phyloP scores from a whole-genome alignment of 2,888 invertebrate species.

The Microctonus aethiopoides region DNA sequence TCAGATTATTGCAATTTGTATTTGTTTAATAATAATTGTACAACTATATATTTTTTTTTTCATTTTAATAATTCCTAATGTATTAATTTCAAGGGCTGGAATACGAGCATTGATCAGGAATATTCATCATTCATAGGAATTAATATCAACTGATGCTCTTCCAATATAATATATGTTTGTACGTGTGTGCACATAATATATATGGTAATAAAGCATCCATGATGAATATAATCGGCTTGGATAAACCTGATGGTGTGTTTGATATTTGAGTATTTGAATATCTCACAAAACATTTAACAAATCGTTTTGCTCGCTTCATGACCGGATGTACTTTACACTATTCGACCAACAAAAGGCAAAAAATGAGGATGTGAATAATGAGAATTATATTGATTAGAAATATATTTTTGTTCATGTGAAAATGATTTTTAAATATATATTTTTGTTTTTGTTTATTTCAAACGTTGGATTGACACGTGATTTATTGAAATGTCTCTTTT shows the following conservation, averaged over 20 bases:
- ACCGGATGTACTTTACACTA: background rate
- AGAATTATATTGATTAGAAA: background rate
- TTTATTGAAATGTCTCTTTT: background rate
- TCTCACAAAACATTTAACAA: background rate
- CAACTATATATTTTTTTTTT: too few relatives aligned
- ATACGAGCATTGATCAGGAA: too few relatives aligned
- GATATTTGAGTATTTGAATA: slow-evolving; percentile 4
- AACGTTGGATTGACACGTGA: background rate
- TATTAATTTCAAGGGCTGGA: too few relatives aligned
- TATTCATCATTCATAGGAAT: too few relatives aligned
- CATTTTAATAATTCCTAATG: too few relatives aligned
- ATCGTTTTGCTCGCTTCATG: background rate
- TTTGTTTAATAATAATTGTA: too few relatives aligned
- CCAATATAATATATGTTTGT: background rate
- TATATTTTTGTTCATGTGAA: too few relatives aligned
- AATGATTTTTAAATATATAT: too few relatives aligned
- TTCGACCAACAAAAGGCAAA: background rate
- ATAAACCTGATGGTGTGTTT: background rate
- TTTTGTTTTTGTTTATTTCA: too few relatives aligned
- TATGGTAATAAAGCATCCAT: background rate
- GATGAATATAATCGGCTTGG: slow-evolving; percentile 10
- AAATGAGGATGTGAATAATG: background rate
- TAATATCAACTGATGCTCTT: too few relatives aligned
- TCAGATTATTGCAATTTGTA: too few relatives aligned
- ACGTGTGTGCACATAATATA: too few relatives aligned